Evolutionary conservation across 2,113 vertebrate genomes (phyloP).

Genomic region (Verasper variegatus): DNA sequence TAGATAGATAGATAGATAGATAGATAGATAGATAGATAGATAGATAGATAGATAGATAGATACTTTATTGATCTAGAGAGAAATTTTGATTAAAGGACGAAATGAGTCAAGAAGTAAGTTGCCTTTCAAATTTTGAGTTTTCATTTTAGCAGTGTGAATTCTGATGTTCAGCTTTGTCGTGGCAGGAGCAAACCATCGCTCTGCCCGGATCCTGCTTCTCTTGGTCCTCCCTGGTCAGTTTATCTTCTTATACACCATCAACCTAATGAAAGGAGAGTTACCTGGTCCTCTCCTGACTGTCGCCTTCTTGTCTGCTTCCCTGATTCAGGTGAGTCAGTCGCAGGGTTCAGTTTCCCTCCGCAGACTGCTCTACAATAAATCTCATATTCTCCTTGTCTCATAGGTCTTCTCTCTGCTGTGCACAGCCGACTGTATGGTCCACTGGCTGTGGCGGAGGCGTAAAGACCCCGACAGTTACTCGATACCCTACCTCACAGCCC

Average conservation of each 20-base stretch:
- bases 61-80: too few relatives aligned
- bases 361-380: neutral
- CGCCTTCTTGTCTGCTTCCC: slow-evolving; percentile 86
- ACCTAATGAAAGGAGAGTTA: slow-evolving; percentile 85
- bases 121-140: too few relatives aligned
- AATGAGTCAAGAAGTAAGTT: too few relatives aligned
- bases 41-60: too few relatives aligned
- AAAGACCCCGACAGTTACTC: slow-evolving; percentile 93
- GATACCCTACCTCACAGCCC: slow-evolving; percentile 96
- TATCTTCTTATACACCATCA: slow-evolving; percentile 86
- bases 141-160: too few relatives aligned
- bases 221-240: slow-evolving; percentile 92
- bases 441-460: slow-evolving; percentile 86
- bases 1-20: too few relatives aligned
- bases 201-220: slow-evolving; percentile 89
- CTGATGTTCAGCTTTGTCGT: slow-evolving; percentile 26
- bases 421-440: slow-evolving; percentile 87
- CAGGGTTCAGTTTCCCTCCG: neutral
- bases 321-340: slow-evolving; percentile 86
- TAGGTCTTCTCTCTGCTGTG: slow-evolving; percentile 90
- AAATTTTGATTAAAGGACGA: too few relatives aligned
- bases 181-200: slow-evolving; percentile 88
- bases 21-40: too few relatives aligned
- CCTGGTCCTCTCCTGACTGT: slow-evolving; percentile 84
- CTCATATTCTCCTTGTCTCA: slow-evolving; percentile 10